Conservation (phyloP, 2,888 invertebrate species). For the Allygus modestus region DNA sequence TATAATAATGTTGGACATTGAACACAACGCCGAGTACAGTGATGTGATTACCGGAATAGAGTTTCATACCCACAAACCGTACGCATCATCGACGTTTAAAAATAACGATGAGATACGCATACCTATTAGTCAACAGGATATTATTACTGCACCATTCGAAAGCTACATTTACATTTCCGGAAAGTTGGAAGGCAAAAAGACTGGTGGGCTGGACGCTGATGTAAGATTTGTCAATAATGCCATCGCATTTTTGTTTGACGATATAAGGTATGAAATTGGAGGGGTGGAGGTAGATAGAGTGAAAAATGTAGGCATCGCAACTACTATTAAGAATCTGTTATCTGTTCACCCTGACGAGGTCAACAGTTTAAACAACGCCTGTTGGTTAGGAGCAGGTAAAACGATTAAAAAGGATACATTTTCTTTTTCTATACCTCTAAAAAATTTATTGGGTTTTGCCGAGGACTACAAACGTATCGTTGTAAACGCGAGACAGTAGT, state of each 20-base stretch:
- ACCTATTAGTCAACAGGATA: slow-evolving; percentile 4
- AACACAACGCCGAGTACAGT: not conserved
- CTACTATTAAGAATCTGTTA: not conserved
- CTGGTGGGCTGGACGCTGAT: not conserved
- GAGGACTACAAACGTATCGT: not conserved
- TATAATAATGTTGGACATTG: not conserved
- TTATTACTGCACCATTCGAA: slow-evolving; percentile 12
- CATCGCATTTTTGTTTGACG: slow-evolving; percentile 21
- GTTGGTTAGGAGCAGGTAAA: not conserved
- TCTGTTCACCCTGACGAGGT: not conserved
- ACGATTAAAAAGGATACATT: not conserved
- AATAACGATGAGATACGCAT: slow-evolving; percentile 25
- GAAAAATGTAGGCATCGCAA: slow-evolving; percentile 31
- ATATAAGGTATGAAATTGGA: slow-evolving; percentile 41
- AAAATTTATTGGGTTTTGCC: not conserved
- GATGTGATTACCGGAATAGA: not conserved
- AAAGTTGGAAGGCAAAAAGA: not conserved
- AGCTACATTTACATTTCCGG: not conserved
- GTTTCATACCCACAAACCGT: slow-evolving; percentile 30
- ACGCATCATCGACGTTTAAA: slow-evolving; percentile 12
- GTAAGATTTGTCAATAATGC: slow-evolving; percentile 28
- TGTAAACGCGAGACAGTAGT: not conserved
- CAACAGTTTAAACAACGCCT: not conserved
- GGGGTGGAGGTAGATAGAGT: not conserved
- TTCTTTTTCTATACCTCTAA: not conserved